Conservation (phyloP, 23 tunicate genomes). For the Halocynthia aurantium region DNA sequence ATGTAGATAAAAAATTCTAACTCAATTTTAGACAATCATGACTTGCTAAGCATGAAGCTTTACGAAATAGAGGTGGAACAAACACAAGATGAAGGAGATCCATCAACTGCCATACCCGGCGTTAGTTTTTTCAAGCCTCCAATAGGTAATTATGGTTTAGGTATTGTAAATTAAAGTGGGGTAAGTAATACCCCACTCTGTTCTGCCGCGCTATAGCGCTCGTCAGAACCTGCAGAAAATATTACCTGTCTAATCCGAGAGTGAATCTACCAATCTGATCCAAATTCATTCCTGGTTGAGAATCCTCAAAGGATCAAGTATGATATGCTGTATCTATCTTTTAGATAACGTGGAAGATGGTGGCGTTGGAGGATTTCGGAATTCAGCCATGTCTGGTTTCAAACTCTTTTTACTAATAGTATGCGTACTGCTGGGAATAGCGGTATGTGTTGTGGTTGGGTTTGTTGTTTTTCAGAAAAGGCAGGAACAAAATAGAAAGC, state of each 20-base stretch:
- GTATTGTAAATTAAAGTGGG: no score
- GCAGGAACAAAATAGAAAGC: constrained; percentile 65
- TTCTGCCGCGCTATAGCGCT: no score
- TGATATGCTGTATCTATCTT: constrained; percentile 5
- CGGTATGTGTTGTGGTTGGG: constrained; percentile 57
- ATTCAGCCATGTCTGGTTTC: constrained; percentile 65
- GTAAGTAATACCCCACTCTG: no score
- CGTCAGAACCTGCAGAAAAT: no score
- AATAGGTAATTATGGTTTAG: constrained; percentile 15
- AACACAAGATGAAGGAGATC: constrained; percentile 48
- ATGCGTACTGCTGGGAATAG: constrained; percentile 56
- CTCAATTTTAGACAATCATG: constrained; percentile 60
- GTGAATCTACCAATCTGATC: neutral
- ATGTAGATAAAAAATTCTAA: neutral
- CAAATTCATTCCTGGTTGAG: neutral
- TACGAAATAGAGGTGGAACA: constrained; percentile 50
- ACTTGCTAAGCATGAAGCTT: constrained; percentile 43
- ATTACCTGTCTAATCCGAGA: no score
- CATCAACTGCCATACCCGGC: constrained; percentile 45
- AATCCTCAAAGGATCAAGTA: constrained; percentile 5
- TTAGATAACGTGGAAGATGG: constrained; percentile 49
- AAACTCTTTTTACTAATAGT: constrained; percentile 57
- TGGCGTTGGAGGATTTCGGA: constrained; percentile 39
- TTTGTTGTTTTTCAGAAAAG: constrained; percentile 68
- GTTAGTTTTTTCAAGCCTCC: constrained; percentile 54